A percentile compares a stretch with the other conserved stretches of the same genome.
Evolutionary conservation across 2,888 invertebrate species (phyloP).

Genomic region (Nomada fabriciana): DNA sequence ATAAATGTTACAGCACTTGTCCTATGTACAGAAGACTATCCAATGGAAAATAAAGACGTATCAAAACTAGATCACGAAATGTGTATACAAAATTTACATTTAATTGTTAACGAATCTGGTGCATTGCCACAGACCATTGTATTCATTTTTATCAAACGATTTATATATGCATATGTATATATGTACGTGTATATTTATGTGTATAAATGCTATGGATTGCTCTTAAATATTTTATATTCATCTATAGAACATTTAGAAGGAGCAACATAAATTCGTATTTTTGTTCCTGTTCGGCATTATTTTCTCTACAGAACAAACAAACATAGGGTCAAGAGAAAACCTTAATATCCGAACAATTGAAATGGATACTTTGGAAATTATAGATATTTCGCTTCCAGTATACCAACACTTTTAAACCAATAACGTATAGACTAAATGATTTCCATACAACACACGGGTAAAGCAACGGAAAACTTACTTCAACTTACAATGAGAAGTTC

Average conservation of each 20-base stretch:
- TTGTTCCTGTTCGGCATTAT: conserved; percentile 6
- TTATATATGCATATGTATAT: conserved; percentile 40
- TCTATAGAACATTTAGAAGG: conserved; percentile 42
- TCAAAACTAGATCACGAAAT: conserved; percentile 62
- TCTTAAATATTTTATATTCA: conserved; percentile 49
- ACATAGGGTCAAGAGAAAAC: conserved; percentile 22
- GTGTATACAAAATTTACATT: conserved; percentile 62
- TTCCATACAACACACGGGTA: conserved; percentile 39
- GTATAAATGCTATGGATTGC: conserved; percentile 61
- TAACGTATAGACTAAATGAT: conserved; percentile 20
- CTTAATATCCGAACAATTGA: conserved; percentile 10
- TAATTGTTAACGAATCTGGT: conserved; percentile 52
- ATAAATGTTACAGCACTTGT: conserved; percentile 24
- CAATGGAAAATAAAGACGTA: conserved; percentile 58
- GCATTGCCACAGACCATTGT: conserved; percentile 43
- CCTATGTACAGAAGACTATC: conserved; percentile 54
- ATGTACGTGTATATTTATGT: conserved; percentile 34
- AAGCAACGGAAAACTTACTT: conserved; percentile 20
- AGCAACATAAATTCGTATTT: conserved; percentile 35
- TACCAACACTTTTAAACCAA: conserved; percentile 46
- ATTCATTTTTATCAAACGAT: conserved; percentile 50
- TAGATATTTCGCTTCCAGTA: conserved; percentile 19
- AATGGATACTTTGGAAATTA: conserved; percentile 24
- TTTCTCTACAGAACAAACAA: conserved; percentile 3
- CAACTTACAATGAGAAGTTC: conserved; percentile 18